A percentile compares a stretch with the other conserved stretches of the same genome.
These are phyloP conservation scores for Sminthurides aquaticus DNA, from an alignment of 2,888 invertebrate genomes.

Conservation along the genomic window DNA sequence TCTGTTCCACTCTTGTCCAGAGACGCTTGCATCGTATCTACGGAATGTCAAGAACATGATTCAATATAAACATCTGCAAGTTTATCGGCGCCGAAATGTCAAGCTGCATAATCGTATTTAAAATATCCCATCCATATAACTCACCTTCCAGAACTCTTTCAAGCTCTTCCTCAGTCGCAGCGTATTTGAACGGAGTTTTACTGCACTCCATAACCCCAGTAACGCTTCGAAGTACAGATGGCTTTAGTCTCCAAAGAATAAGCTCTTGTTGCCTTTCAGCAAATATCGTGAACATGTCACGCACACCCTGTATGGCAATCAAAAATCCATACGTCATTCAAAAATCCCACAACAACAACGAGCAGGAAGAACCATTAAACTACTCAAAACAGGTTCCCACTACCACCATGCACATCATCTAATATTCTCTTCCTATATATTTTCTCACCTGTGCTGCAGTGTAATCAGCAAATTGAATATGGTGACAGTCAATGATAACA, in stretches of 20 bases:
- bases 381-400: neutral
- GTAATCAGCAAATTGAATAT: conserved; percentile 80
- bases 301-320: conserved; percentile 32
- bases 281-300: conserved; percentile 39
- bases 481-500: conserved; percentile 78
- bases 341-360: too few species aligned
- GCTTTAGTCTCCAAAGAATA: conserved; percentile 40
- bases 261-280: conserved; percentile 37
- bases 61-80: neutral
- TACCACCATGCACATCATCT: neutral
- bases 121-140: neutral
- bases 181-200: conserved; percentile 55
- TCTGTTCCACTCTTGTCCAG: conserved; percentile 30
- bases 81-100: neutral
- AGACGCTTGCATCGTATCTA: conserved; percentile 16
- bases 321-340: conserved; percentile 7
- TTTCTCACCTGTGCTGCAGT: conserved; percentile 66
- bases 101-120: too few species aligned
- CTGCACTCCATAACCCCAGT: conserved; percentile 35
- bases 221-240: conserved; percentile 38
- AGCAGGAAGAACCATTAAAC: neutral
- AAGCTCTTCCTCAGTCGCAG: conserved; percentile 56
- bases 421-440: too few species aligned
- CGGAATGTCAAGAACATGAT: neutral
- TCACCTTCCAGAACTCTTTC: conserved; percentile 58